Evolutionary conservation across 1,140 invertebrate genomes (phyloP).

Genomic region (Drosophila jambulina): DNA sequence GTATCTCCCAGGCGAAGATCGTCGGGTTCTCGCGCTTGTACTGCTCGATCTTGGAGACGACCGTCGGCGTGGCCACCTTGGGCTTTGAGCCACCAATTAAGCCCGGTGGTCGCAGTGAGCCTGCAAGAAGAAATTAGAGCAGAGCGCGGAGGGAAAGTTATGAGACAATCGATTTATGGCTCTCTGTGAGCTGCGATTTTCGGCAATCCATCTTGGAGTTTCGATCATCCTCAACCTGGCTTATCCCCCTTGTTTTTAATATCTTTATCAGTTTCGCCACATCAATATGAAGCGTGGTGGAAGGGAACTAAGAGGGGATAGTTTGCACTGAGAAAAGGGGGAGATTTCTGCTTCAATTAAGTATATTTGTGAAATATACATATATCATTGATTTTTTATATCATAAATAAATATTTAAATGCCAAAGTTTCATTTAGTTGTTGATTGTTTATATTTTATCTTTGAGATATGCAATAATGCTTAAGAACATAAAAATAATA

Average conservation of each 20-base stretch:
- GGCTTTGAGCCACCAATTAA: conserved; percentile 99
- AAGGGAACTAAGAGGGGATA: background rate
- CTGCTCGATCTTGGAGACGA: conserved; percentile 97
- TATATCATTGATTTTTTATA: background rate
- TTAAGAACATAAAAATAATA: no score
- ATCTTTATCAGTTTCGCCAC: conserved; percentile 68
- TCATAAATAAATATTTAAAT: background rate
- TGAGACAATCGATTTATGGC: conserved; percentile 43
- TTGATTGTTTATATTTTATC: no score
- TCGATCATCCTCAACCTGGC: background rate
- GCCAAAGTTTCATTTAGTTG: background rate
- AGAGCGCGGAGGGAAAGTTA: conserved; percentile 20
- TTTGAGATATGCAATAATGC: no score
- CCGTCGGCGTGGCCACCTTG: conserved; percentile 98
- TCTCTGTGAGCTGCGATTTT: conserved; percentile 25
- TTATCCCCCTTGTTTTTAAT: conserved; percentile 59
- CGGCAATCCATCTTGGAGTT: conserved; percentile 41
- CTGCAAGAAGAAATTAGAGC: conserved; percentile 86
- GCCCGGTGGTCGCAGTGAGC: conserved; percentile 96
- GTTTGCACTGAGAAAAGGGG: conserved; percentile 2
- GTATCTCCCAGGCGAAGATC: conserved; percentile 98
- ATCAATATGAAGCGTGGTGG: conserved; percentile 39
- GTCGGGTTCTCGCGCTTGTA: conserved; percentile 99
- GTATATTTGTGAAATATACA: background rate
- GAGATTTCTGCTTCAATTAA: background rate